Base-by-base conservation (phyloP, 2,113 vertebrate species). In the Podarcis muralis region DNA sequence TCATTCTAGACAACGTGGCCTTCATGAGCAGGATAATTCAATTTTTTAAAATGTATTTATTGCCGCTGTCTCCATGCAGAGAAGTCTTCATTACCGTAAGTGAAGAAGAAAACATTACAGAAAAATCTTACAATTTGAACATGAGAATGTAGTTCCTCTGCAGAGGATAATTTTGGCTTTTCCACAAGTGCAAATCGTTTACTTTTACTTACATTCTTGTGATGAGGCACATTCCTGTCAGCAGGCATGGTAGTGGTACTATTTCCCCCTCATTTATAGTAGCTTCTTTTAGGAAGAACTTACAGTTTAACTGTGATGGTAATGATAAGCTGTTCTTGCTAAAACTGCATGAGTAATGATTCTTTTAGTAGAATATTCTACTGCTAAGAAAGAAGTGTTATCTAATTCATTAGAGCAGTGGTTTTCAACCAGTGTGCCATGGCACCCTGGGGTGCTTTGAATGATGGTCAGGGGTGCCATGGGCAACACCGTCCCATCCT, bases 1-100 rank as follows among this genome's bases (percentile, higher is more conserved):
- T 95, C 94, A 93, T 92, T 48, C 89, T 90, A 91, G 95, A 93
- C 91, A 81, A 93, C 81, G 90, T 83, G 85, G 91, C 83, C 93
- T 85, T 84, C 86, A 88, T 79, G 84, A 87, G 59, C 32, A 90
- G 84, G 85, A 89, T 90, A 93, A 95, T 90, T 91, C 0, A 0
- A 93, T 96, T 92, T 2, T 71, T 83, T 90, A 91, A 89, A 88
- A 87, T 62, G 74, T 9, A 91, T 83, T 89, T 87, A 77, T 91
- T 66, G 72, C 90, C 92, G 86, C 92, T 87, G 88, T 88, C 88
- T 95, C 89, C 94, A 25, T 43, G 90, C 1, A 68, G 53, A 91
- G 77, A 88, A 89, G 75, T 88, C 80, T 90, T 92, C 88, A 89
- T 76, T 80, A 35, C 35, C 35, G 35, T 35, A 89, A 90, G 48